Conservation (phyloP, 2,888 invertebrate species). For the Limnephilus rhombicus region DNA sequence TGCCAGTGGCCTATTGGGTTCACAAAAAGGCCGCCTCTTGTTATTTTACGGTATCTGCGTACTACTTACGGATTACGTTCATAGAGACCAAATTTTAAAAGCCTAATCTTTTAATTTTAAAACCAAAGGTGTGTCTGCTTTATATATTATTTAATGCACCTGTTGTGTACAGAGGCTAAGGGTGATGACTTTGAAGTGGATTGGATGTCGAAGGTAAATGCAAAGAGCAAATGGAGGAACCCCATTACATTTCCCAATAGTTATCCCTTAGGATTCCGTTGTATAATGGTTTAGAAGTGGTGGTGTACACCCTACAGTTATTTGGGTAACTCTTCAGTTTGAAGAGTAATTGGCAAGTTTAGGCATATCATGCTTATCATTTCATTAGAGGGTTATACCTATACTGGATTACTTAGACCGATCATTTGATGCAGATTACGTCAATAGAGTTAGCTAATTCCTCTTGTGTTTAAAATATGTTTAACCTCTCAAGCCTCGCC, state of each 20-base stretch:
- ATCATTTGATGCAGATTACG: neutral
- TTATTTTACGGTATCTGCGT: neutral
- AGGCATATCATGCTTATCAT: neutral
- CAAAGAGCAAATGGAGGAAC: slow-evolving; percentile 27
- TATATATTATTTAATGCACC: neutral
- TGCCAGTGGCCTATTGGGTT: too few species aligned
- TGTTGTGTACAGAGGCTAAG: neutral
- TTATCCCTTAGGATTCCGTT: slow-evolving; percentile 24
- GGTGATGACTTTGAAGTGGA: slow-evolving; percentile 69
- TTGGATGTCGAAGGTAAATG: slow-evolving; percentile 25
- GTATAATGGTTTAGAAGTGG: neutral
- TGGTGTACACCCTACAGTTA: neutral
- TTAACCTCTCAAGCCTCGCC: too few species aligned
- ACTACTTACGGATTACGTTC: too few species aligned
- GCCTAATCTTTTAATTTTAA: neutral
- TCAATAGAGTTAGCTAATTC: neutral
- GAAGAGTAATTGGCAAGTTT: slow-evolving; percentile 30
- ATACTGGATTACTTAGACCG: neutral
- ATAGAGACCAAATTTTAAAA: neutral
- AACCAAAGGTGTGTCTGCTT: neutral
- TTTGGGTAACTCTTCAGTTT: slow-evolving; percentile 31
- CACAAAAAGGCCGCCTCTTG: too few species aligned
- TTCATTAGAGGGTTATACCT: neutral
- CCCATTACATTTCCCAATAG: slow-evolving; percentile 9
- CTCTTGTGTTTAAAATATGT: neutral